phyloP scores from a whole-genome alignment of 2,797 vertebrate genomes.

The Odontamblyopus rebecca region DNA sequence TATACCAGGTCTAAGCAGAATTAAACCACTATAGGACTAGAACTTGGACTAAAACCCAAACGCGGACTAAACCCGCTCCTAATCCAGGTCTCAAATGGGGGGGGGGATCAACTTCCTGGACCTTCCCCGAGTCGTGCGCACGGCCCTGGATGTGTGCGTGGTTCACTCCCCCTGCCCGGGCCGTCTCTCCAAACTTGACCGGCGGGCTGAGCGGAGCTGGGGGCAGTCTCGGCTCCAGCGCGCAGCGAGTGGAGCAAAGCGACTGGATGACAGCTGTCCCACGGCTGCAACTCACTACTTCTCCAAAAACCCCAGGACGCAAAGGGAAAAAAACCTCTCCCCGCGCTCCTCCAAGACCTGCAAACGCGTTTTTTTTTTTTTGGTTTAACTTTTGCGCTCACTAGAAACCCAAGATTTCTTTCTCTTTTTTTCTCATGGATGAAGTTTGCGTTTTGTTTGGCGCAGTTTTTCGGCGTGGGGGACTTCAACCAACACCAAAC shows the following conservation, averaged over 20 bases:
- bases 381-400: too few relatives aligned
- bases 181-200: conserved; percentile 11
- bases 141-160: not conserved
- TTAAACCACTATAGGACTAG: too few relatives aligned
- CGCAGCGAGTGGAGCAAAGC: conserved; percentile 51
- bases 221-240: too few relatives aligned
- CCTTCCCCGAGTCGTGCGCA: too few relatives aligned
- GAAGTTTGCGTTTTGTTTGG: conserved; percentile 67
- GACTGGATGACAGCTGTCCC: conserved; percentile 72
- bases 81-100: too few relatives aligned
- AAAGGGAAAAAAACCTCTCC: conserved; percentile 27
- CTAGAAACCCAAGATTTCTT: conserved; percentile 61
- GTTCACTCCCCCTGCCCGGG: not conserved
- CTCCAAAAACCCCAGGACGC: conserved; percentile 27
- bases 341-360: conserved; percentile 46
- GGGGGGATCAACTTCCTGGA: not conserved
- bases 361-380: conserved; percentile 46
- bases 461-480: conserved; percentile 75
- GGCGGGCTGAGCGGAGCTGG: not conserved
- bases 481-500: conserved; percentile 30
- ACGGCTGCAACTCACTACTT: conserved; percentile 54
- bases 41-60: too few relatives aligned
- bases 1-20: too few relatives aligned
- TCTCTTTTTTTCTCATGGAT: conserved; percentile 71
- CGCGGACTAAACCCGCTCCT: too few relatives aligned